A percentile compares a stretch with the other conserved stretches of the same genome.
Conservation (phyloP, 2,113 vertebrate species). For the Zosterops pallidus region DNA sequence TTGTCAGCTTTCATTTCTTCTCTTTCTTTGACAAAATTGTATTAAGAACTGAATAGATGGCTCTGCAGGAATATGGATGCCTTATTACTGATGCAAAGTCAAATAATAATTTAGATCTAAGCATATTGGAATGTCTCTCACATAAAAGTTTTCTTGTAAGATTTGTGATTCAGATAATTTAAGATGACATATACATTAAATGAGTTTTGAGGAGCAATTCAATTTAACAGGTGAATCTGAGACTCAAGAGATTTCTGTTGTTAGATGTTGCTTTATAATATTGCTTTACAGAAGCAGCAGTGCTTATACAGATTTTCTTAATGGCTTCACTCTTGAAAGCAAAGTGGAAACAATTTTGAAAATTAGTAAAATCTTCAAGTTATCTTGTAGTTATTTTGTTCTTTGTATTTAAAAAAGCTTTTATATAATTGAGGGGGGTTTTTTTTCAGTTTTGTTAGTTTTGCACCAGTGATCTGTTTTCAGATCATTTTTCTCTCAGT, state of each 20-base stretch:
- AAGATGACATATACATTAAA: not conserved
- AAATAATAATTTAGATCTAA: not conserved
- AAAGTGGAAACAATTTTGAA: not conserved
- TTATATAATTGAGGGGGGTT: not conserved
- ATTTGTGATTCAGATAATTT: slow-evolving; percentile 22
- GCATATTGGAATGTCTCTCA: not conserved
- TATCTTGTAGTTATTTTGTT: not conserved
- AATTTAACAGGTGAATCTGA: not conserved
- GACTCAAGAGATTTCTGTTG: not conserved
- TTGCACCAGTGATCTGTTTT: not conserved
- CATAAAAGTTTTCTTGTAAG: not conserved
- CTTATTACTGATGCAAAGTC: slow-evolving; percentile 11
- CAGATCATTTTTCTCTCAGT: not conserved
- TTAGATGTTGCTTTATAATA: not conserved
- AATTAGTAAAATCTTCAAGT: not conserved
- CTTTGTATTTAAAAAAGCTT: not conserved
- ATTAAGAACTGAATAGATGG: slow-evolving; percentile 2
- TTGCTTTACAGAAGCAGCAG: not conserved
- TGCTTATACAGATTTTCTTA: not conserved
- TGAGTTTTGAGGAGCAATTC: not conserved
- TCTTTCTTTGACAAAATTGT: not conserved
- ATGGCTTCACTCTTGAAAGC: not conserved
- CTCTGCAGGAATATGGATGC: slow-evolving; percentile 3
- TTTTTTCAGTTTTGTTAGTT: not conserved
- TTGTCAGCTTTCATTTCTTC: not conserved